These are phyloP conservation scores for Adelphocoris suturalis DNA, from an alignment of 2,888 invertebrate genomes.

Conservation along the genomic window DNA sequence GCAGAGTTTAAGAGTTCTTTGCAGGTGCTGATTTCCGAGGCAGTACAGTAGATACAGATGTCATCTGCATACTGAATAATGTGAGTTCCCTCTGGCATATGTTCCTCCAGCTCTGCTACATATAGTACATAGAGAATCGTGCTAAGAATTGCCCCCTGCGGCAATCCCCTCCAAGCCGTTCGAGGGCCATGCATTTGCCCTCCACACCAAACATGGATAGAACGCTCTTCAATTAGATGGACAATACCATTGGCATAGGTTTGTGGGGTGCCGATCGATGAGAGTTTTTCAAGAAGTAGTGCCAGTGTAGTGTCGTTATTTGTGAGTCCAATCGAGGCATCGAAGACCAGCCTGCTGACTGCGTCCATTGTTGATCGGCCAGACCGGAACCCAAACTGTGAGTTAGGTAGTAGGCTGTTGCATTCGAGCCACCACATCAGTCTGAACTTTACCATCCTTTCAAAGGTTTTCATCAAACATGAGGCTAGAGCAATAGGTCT, in stretches of 20 bases:
- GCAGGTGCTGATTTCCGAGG: too few species aligned
- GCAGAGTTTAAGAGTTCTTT: too few species aligned
- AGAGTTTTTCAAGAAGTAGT: neutral
- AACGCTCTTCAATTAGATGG: too few species aligned
- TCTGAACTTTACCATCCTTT: too few species aligned
- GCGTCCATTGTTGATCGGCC: neutral
- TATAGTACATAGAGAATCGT: constrained; percentile 16
- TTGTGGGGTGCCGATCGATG: neutral
- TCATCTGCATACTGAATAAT: constrained; percentile 33
- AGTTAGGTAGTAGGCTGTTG: neutral
- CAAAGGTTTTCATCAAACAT: too few species aligned
- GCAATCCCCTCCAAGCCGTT: too few species aligned
- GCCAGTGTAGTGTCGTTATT: neutral
- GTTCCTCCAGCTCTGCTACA: constrained; percentile 31
- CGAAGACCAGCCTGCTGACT: neutral
- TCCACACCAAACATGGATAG: too few species aligned
- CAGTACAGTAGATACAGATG: too few species aligned
- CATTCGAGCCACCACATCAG: constrained; percentile 15
- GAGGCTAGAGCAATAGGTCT: too few species aligned
- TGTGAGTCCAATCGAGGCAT: neutral
- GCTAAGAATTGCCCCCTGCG: too few species aligned
- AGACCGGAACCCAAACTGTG: constrained; percentile 18
- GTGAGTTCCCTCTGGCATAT: constrained; percentile 1
- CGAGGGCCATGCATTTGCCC: too few species aligned
- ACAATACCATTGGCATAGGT: too few species aligned